Evolutionary conservation across 64 coral and sea anemone species (phyloP), one percentile per base, ranked within the genome.

Genomic region (Acropora tenuis): DNA sequence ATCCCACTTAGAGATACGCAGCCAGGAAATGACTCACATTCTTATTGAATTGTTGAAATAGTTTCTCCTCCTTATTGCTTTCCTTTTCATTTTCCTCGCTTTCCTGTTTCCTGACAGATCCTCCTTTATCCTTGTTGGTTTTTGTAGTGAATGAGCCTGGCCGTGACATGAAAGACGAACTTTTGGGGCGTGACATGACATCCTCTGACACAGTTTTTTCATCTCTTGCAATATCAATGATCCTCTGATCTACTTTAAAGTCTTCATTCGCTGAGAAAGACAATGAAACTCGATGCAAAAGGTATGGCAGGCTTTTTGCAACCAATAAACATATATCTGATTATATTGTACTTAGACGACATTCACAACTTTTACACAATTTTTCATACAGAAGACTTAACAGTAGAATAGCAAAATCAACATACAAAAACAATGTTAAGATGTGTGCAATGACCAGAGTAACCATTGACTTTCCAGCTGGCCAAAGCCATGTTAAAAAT

Each of bases 61-160:
- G 2, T 46, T 71, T 85, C 2, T 85, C 82, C 18, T 85, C 63
- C 77, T 75, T 97, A 65, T 17, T 72, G 72, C 58, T 88, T 66
- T 90, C 92, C 52, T 74, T 94, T 78, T 94, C 95, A 59, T 79
- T 97, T 30, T 97, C 95, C 49, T 97, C 95, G 63, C 78, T 71
- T 15, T 89, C 89, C 18, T 76, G 72, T 69, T 93, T 88, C 55
- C 44, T 91, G 3, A 86, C 69, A 8, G 10, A 49, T 0, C 80
- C 43, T 49, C 75, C 75, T 45, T 48, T 69, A 17, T 85, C 82
- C 30, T 85, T 85, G 11, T 69, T 92, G 77, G 57, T 60, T 17
- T 75, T 73, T n/a, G 89, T 80, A 3, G 76, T 97, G 20, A 91
- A 79, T 17, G 95, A 94, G 12, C 88, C 77, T 67, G 88, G 74